Percentiles rank a stretch among this genome's conserved stretches.
Conservation (phyloP, 2,113 vertebrate genomes). For the Cnemophilus loriae region DNA sequence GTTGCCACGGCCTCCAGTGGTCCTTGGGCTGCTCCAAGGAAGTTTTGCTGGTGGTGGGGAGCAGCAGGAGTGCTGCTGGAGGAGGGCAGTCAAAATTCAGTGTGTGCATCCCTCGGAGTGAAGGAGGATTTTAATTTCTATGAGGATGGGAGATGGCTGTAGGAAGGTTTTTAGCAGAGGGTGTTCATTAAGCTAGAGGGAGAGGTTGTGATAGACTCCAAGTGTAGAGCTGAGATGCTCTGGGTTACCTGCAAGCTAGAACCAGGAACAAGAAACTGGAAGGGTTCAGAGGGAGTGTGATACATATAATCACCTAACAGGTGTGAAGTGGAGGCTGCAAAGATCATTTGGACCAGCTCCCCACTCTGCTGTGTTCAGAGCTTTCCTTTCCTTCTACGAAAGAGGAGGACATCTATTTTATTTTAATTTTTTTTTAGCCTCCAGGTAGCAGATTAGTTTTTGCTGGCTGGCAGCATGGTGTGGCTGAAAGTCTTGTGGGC, state of each 20-base stretch:
- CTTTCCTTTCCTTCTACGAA: neutral
- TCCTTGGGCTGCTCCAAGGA: neutral
- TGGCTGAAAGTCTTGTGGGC: neutral
- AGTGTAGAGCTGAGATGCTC: neutral
- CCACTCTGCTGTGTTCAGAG: neutral
- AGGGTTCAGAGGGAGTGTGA: neutral
- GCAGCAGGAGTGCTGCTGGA: neutral
- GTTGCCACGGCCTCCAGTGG: neutral
- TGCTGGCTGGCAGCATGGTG: neutral
- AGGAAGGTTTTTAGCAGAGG: neutral
- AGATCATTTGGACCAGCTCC: neutral
- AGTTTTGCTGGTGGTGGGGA: neutral
- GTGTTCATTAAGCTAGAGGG: neutral
- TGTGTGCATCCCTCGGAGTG: rapidly evolving
- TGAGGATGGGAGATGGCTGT: neutral
- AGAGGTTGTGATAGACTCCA: neutral
- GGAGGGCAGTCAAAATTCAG: neutral
- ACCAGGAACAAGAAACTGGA: neutral
- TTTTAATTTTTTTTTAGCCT: neutral
- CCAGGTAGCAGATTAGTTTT: neutral
- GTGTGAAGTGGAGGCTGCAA: neutral
- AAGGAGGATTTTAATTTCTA: neutral
- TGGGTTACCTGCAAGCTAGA: neutral
- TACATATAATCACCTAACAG: rapidly evolving
- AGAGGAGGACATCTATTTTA: neutral